These are phyloP conservation scores for Mobula birostris DNA, from an alignment of 2,113 vertebrate genomes.

Conservation along the genomic window DNA sequence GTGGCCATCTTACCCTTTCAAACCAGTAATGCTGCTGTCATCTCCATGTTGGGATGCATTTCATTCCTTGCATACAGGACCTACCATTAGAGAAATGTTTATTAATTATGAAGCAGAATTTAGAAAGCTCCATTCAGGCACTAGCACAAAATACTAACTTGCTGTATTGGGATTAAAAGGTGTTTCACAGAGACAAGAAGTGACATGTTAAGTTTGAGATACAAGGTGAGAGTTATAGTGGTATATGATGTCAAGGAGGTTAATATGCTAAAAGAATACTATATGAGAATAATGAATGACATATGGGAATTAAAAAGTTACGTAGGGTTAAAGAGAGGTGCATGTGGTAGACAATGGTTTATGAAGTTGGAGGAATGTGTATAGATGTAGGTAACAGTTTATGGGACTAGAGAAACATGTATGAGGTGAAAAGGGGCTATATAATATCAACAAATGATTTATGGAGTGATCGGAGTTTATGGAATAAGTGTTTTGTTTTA, in stretches of 20 bases:
- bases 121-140: neutral
- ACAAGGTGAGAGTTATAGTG: neutral
- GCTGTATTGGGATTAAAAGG: neutral
- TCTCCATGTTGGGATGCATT: neutral
- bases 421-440: slow-evolving; percentile 33
- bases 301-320: slow-evolving; percentile 16
- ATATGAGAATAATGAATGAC: neutral
- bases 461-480: slow-evolving; percentile 17
- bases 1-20: neutral
- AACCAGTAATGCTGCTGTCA: neutral
- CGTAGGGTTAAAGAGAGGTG: slow-evolving; percentile 29
- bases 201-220: slow-evolving; percentile 16
- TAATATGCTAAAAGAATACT: neutral
- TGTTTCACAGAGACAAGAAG: neutral
- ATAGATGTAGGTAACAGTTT: slow-evolving; percentile 1
- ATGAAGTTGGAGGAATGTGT: slow-evolving; percentile 1
- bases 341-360: slow-evolving; percentile 1
- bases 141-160: neutral
- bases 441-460: slow-evolving; percentile 13
- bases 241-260: neutral
- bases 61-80: neutral
- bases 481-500: slow-evolving; percentile 32
- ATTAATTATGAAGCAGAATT: neutral
- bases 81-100: neutral
- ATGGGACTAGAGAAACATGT: slow-evolving; percentile 9